Evolutionary conservation across 2,888 invertebrate species (phyloP).

Genomic region (Coenonympha glycerion): DNA sequence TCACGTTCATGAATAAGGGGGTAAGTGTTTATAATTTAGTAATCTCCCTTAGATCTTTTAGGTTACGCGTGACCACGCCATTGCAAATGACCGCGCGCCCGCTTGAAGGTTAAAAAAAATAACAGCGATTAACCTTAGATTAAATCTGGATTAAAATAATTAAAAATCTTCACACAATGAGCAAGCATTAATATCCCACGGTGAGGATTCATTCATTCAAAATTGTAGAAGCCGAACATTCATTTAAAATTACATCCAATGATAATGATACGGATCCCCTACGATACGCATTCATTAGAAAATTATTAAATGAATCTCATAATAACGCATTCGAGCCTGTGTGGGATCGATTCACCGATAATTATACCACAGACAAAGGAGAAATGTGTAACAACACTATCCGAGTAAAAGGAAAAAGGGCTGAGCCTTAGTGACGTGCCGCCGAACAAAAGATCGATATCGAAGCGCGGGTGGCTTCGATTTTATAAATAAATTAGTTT

Average conservation of each 20-base stretch:
- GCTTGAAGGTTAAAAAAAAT: too few relatives aligned
- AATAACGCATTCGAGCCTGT: constrained; percentile 29
- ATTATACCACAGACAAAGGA: constrained; percentile 37
- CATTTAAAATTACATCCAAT: constrained; percentile 16
- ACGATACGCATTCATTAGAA: constrained; percentile 32
- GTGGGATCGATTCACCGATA: constrained; percentile 32
- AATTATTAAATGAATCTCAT: constrained; percentile 36
- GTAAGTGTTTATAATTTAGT: too few relatives aligned
- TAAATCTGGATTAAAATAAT: not conserved
- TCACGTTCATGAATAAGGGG: too few relatives aligned
- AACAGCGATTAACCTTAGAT: not conserved
- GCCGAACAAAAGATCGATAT: constrained; percentile 40
- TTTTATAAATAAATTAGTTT: constrained; percentile 40
- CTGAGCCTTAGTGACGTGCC: constrained; percentile 31
- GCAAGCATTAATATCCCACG: constrained; percentile 11
- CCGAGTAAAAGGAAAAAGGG: constrained; percentile 25
- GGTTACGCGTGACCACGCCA: too few relatives aligned
- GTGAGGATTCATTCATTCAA: constrained; percentile 19
- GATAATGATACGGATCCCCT: constrained; percentile 20
- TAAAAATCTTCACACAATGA: not conserved
- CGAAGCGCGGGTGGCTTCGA: constrained; percentile 35
- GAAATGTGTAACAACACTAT: constrained; percentile 36
- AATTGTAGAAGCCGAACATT: constrained; percentile 15
- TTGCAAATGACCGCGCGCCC: too few relatives aligned
- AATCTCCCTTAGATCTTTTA: too few relatives aligned